Percentiles rank a stretch among this genome's conserved stretches.
These are phyloP conservation scores for Lypha dubia DNA, from an alignment of 2,888 invertebrate genomes.

Conservation along the genomic window DNA sequence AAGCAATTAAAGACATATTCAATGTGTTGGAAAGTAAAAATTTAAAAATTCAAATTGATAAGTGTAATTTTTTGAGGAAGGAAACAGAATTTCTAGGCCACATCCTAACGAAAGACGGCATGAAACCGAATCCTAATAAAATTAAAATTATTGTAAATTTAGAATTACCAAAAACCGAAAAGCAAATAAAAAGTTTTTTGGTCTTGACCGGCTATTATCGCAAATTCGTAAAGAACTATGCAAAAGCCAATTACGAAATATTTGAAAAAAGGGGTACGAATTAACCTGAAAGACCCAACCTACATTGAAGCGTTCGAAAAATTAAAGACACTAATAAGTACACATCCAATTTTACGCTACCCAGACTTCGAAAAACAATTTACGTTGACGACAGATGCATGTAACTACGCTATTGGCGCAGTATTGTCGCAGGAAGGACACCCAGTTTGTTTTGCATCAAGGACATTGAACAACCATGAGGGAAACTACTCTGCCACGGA, in stretches of 20 bases:
- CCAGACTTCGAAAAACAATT: constrained; percentile 41
- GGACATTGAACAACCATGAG: constrained; percentile 50
- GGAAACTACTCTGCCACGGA: constrained; percentile 41
- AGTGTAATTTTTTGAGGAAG: constrained; percentile 37
- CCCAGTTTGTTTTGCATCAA: constrained; percentile 43
- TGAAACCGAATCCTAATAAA: constrained; percentile 48
- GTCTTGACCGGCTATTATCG: constrained; percentile 26
- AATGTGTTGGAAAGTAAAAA: constrained; percentile 4
- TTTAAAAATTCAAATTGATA: constrained; percentile 36
- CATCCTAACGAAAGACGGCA: constrained; percentile 18
- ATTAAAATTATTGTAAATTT: constrained; percentile 26
- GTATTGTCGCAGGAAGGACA: constrained; percentile 46
- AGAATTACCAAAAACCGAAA: constrained; percentile 35
- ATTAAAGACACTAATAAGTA: constrained; percentile 14
- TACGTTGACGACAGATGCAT: constrained; percentile 13
- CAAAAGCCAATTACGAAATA: constrained; percentile 35
- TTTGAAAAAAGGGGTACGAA: constrained; percentile 19
- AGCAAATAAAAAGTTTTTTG: constrained; percentile 56
- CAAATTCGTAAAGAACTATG: constrained; percentile 41
- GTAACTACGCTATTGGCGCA: constrained; percentile 32
- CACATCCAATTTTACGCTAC: constrained; percentile 12
- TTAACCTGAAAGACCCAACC: constrained; percentile 1
- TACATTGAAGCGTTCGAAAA: constrained; percentile 41
- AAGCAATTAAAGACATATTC: constrained; percentile 12
- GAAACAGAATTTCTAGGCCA: constrained; percentile 36